phyloP scores from a whole-genome alignment of 2,888 invertebrate genomes.

The Nycteola revayana region DNA sequence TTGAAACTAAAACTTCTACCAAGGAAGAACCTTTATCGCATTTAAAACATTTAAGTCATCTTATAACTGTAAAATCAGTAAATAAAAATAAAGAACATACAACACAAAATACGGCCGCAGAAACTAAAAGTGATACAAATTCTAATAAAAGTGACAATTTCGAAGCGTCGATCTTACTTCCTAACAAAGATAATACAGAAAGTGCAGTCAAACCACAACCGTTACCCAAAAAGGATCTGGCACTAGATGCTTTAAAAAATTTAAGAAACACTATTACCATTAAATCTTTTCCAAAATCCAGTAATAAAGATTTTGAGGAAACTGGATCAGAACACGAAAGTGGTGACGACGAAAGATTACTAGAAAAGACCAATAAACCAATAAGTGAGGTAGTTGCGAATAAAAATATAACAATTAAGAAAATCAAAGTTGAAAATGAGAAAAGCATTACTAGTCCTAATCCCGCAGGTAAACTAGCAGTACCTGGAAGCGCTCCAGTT shows the following conservation, averaged over 20 bases:
- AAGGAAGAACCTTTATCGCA: conserved; percentile 38
- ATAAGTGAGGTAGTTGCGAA: conserved; percentile 9
- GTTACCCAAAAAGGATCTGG: conserved; percentile 20
- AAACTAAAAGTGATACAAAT: background rate
- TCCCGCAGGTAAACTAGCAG: too few relatives aligned
- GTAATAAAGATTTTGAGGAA: conserved; percentile 22
- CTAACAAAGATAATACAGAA: conserved; percentile 6
- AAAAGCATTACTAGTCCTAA: too few relatives aligned
- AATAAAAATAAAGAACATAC: conserved; percentile 27
- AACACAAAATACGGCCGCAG: conserved; percentile 1
- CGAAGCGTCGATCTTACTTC: conserved; percentile 4
- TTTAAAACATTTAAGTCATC: conserved; percentile 56
- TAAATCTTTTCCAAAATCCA: conserved; percentile 37
- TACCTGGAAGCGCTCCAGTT: background rate
- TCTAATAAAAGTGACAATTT: conserved; percentile 1
- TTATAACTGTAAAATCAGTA: conserved; percentile 57
- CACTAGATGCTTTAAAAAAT: conserved; percentile 40
- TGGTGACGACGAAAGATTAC: conserved; percentile 12
- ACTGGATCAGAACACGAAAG: conserved; percentile 22
- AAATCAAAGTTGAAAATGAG: conserved; percentile 8
- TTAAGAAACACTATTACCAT: conserved; percentile 48
- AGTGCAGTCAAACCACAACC: conserved; percentile 7
- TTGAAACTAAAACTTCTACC: conserved; percentile 5
- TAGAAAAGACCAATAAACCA: conserved; percentile 2
- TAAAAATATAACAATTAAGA: conserved; percentile 23